Evolutionary conservation across 2,888 invertebrate species (phyloP), one percentile per base, ranked within the genome.

Genomic region (Plebejus anna): DNA sequence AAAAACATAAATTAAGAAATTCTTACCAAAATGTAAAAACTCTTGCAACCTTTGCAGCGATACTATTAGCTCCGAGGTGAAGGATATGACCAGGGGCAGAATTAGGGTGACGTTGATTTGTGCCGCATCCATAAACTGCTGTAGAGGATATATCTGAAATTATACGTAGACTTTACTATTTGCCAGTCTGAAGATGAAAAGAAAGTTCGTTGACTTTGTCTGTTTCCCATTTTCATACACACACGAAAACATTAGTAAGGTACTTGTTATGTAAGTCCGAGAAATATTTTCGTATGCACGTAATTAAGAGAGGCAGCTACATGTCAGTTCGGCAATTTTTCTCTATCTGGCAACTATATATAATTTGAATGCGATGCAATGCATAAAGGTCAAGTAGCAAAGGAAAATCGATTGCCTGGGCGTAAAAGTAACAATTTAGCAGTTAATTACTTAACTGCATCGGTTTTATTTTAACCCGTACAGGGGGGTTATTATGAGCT

Each of bases 41-140:
- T 91, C 89, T 80, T 92, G 86, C 4, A 94, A 86, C 83, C 94
- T 86, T 76, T 81, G 82, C 1, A 94, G 78, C 0, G 94, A 89
- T 1, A 94, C 96, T 0, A 94, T 82, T 38, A 95, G 87, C 79
- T 95, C 95, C 0, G 95, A 94, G 7, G 94, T 90, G 79, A 95
- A 95, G 0, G 95, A 89, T 32, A 95, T 84, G 55, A 95, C 94
- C 7, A 95, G 82, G 0, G 94, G 94, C 77, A 94, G 81, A 22
- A 94, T 84, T 77, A 94, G 81, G 3, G 94, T 91, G 13, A 94
- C 85, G 79, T 93, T 94, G 36, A 94, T 84, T 82, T 93, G 92
- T 1, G 89, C 90, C 38, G 91, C 87, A 75, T 81, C 88, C 83
- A 94, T 87, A 80, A 94, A 94, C 80, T 94, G 92, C 81, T 94